Percentiles rank a stretch among this genome's conserved stretches.
phyloP scores from a whole-genome alignment of 1,140 invertebrate genomes.

The Doryteuthis pealeii region DNA sequence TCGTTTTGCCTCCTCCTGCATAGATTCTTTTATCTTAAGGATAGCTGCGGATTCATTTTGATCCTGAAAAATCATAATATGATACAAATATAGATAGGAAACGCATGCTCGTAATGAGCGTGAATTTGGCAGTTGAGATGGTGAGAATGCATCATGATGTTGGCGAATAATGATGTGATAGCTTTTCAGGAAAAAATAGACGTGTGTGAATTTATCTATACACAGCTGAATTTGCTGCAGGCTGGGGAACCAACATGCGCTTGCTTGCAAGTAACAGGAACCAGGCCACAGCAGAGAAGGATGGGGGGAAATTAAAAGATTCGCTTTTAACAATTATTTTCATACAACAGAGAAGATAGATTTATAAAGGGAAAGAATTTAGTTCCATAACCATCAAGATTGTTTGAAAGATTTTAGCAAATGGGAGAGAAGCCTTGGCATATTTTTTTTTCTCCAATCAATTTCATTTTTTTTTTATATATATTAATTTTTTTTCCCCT shows the following conservation, averaged over 20 bases:
- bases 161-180: slow-evolving; percentile 14
- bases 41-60: slow-evolving; percentile 98
- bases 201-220: not conserved
- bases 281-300: slow-evolving; percentile 11
- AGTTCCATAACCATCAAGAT: slow-evolving; percentile 18
- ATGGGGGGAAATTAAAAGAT: not conserved
- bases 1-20: slow-evolving; percentile 99
- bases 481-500: not conserved
- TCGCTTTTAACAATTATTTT: not conserved
- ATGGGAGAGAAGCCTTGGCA: not conserved
- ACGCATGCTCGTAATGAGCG: not conserved
- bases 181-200: not conserved
- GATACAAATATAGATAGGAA: slow-evolving; percentile 13
- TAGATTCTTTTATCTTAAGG: slow-evolving; percentile 99
- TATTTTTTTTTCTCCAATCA: not conserved
- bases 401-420: slow-evolving; percentile 17
- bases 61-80: slow-evolving; percentile 71
- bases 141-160: slow-evolving; percentile 17
- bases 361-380: not conserved
- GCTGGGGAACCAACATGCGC: slow-evolving; percentile 14
- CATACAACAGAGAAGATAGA: no score
- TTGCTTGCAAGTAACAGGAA: slow-evolving; percentile 13
- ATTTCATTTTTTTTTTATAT: not conserved
- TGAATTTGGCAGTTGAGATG: not conserved
- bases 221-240: slow-evolving; percentile 8